Base-by-base conservation (phyloP, 2,113 vertebrate species). In the Callipepla californica region DNA sequence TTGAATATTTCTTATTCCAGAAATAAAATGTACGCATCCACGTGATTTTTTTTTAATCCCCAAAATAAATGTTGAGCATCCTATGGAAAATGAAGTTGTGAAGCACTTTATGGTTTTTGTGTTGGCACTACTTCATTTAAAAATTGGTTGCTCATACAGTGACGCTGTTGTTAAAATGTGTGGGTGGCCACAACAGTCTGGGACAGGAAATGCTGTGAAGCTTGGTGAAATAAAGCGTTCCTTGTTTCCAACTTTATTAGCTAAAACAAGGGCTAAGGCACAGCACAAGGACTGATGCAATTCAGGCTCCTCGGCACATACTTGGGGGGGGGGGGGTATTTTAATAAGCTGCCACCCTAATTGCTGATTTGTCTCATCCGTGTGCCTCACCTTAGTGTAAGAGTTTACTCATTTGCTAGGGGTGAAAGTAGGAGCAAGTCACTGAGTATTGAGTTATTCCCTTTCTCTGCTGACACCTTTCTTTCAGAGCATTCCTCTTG, bases 171-270 rank as follows among this genome's bases (percentile, higher is more conserved):
- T 68, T 70, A 16, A 11, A 59, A 25, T 16, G 90, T 14, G 90
- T 90, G 90, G 93, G 92, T 5, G 74, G 92, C 78, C 75, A 1
- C 58, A 73, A 70, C 34, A 42, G 50, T 7, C 45, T 0, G 8
- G 55, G 67, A 40, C 59, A 92, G 96, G 94, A 96, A 87, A 34
- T 0, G 3, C 92, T 16, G 36, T 22, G 2, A 73, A 90, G 50
- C 70, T 53, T 8, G 1, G 47, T 26, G 26, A 68, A 88, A 92
- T 67, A 96, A 94, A 95, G 76, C 83, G 84, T 78, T 90, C 83
- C 92, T 92, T 93, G 87, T 95, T 87, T 82, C 70, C 34, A 16
- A 3, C 48, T 81, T 55, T 8, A 23, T 77, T 67, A 16, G 28
- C 84, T 87, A 87, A 45, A 70, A n/a, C 18, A n/a, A 44, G 25